phyloP scores from a whole-genome alignment of 1,140 invertebrate species.

The Atopsyche davidsoni region DNA sequence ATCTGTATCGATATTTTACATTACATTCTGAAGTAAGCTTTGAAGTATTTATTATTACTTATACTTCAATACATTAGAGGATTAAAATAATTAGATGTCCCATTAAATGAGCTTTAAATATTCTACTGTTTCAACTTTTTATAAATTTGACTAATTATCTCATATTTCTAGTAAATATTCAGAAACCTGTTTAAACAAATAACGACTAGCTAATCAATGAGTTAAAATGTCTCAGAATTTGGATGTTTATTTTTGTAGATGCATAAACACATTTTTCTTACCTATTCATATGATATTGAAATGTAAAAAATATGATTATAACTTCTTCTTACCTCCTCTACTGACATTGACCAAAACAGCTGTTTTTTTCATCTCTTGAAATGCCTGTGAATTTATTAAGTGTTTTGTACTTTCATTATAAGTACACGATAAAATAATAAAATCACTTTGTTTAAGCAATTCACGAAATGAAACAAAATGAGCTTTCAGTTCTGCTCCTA shows the following conservation, averaged over 20 bases:
- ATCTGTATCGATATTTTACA: background rate
- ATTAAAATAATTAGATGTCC: too few species aligned
- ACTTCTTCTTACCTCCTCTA: constrained; percentile 53
- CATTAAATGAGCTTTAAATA: too few species aligned
- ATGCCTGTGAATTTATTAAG: constrained; percentile 64
- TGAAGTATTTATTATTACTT: too few species aligned
- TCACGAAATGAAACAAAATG: constrained; percentile 67
- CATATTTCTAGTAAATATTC: too few species aligned
- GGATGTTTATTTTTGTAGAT: too few species aligned
- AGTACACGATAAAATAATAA: constrained; percentile 64
- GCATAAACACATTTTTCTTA: too few species aligned
- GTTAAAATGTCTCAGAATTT: too few species aligned
- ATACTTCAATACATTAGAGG: too few species aligned
- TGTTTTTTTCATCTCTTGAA: constrained; percentile 72
- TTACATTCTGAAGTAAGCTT: too few species aligned
- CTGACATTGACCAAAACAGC: constrained; percentile 76
- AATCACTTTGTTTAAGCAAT: constrained; percentile 67
- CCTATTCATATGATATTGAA: constrained; percentile 17
- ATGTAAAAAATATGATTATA: constrained; percentile 8
- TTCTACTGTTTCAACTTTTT: too few species aligned
- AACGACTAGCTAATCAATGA: too few species aligned
- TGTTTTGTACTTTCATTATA: constrained; percentile 63
- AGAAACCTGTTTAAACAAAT: constrained; percentile 3
- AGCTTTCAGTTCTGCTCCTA: constrained; percentile 55
- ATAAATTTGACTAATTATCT: too few species aligned